Conservation (phyloP, 2,888 invertebrate genomes). For the Acanthosepion lycidas region DNA sequence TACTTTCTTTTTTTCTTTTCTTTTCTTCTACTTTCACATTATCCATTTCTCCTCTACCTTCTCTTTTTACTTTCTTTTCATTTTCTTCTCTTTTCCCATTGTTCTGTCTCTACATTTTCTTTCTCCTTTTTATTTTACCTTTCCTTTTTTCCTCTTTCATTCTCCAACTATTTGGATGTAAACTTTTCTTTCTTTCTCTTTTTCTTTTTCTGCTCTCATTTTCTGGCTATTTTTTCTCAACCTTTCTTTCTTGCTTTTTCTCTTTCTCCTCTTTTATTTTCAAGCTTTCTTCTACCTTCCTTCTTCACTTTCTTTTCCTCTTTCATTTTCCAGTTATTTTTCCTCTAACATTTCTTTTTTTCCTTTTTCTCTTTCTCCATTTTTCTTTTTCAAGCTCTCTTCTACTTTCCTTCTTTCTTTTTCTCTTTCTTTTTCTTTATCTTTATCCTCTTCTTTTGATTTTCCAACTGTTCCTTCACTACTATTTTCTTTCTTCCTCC, state of each 20-base stretch:
- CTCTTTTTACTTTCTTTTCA: not conserved
- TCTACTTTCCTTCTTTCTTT: not conserved
- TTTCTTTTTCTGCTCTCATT: not conserved
- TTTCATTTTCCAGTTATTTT: too few relatives aligned
- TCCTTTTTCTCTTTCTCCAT: too few relatives aligned
- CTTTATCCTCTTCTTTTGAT: not conserved
- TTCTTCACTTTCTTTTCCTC: not conserved
- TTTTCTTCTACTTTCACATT: not conserved
- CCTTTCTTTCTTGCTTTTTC: slow-evolving; percentile 40
- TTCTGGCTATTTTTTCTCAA: not conserved
- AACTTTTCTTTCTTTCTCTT: not conserved
- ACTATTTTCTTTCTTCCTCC: slow-evolving; percentile 24
- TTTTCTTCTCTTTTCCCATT: not conserved
- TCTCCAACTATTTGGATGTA: not conserved
- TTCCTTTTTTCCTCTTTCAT: not conserved
- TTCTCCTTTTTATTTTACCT: not conserved
- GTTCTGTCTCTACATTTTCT: too few relatives aligned
- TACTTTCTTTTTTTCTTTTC: not conserved
- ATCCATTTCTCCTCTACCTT: not conserved
- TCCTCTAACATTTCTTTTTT: too few relatives aligned
- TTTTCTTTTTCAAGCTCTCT: not conserved
- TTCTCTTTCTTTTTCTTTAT: not conserved
- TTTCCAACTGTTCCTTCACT: not conserved
- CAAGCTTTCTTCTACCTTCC: not conserved
- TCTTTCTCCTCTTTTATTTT: not conserved